Evolutionary conservation across 30 jellyfish, hydroid and myxozoan species (phyloP), one percentile per base, ranked within the genome.

Genomic region (Aurelia aurita complex sp. Pacific): DNA sequence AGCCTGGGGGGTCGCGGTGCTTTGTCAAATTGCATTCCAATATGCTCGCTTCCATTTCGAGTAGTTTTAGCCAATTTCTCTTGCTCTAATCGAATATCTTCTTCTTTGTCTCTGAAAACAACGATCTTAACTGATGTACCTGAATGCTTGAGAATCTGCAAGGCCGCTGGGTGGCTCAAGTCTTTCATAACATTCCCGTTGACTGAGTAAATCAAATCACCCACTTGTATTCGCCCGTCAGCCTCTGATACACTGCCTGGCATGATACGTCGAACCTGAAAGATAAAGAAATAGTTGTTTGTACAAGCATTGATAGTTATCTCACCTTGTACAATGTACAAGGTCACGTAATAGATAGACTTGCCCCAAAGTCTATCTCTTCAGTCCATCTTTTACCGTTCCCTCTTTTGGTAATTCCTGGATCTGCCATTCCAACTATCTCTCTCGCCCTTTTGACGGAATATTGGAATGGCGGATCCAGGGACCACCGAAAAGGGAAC

Each of bases 151-250:
- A 95, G 94, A 19, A 76, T 68, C 64, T 95, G 97, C 53, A 89
- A 82, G 29, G 98, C 99, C n/a, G 83, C 86, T 5, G 97, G 97
- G 77, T 95, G 99, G 69, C 96, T 95, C 54, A 89, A 73, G 85
- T 86, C 91, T 32, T 81, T 81, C 98, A 95, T 95, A 4, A 63
- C 71, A 32, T 55, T 82, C 8, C 99, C 99, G 75, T 95, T 95
- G 73, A 95, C 97, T 3, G 99, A 95, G 82, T 89, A 95, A 42
- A 95, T 73, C 67, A 43, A 80, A 77, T 95, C 99, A 51, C 97
- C 97, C 40, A 69, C 96, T n/a, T 42, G 75, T 18, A 95, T 10
- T 8, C 76, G 90, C 67, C 94, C 97, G 74, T 73, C 95, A 18
- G 90, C 92, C 23, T 76, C 97, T 52, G 97, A 80, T 34, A 83